phyloP scores from a whole-genome alignment of 2,797 vertebrate genomes.

The Labeo calbasu region DNA sequence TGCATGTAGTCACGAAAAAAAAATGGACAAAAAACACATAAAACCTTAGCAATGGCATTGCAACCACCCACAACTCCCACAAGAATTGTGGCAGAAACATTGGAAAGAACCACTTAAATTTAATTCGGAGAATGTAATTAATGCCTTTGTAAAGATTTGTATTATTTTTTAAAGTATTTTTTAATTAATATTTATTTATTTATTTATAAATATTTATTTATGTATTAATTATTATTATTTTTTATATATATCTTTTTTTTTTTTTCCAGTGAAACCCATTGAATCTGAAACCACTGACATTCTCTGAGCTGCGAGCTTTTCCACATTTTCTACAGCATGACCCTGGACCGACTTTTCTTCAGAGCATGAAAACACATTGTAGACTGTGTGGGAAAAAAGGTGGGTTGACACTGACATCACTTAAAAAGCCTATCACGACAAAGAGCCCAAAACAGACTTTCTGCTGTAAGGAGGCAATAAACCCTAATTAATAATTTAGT shows the following conservation, averaged over 20 bases:
- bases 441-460: conserved; percentile 26
- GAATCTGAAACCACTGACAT: not conserved
- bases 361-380: conserved; percentile 52
- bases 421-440: not conserved
- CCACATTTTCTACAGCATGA: conserved; percentile 34
- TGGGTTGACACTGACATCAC: conserved; percentile 24
- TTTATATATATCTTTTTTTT: no score
- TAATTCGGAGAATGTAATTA: not conserved
- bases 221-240: no score
- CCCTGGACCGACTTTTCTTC: conserved; percentile 42
- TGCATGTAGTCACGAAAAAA: not conserved
- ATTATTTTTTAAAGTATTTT: no score
- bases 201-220: no score
- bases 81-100: not conserved
- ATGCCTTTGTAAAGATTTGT: no score
- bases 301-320: conserved; percentile 6
- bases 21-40: no score
- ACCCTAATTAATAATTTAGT: conserved; percentile 50
- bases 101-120: not conserved
- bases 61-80: not conserved
- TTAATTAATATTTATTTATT: no score
- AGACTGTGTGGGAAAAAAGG: conserved; percentile 30
- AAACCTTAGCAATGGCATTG: not conserved
- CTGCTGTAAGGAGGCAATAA: conserved; percentile 32
- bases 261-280: no score